These are phyloP conservation scores for Cochlearius cochlearius DNA, from an alignment of 2,113 vertebrate species.

Conservation along the genomic window DNA sequence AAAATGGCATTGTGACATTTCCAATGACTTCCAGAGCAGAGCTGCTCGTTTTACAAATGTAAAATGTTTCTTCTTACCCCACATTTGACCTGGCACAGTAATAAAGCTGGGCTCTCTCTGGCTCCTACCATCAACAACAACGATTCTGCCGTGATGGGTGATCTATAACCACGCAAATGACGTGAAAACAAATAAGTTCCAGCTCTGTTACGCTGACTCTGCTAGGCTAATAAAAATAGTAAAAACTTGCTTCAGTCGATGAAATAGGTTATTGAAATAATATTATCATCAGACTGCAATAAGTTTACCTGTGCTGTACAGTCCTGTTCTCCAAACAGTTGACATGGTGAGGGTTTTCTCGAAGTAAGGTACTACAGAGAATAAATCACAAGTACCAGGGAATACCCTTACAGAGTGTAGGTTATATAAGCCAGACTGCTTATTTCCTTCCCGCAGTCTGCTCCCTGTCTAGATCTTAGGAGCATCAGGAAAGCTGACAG, in stretches of 20 bases:
- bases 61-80: constrained; percentile 26
- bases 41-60: constrained; percentile 36
- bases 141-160: not conserved
- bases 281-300: not conserved
- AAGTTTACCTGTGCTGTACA: not conserved
- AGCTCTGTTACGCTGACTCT: not conserved
- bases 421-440: not conserved
- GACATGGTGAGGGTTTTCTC: not conserved
- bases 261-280: too few relatives aligned
- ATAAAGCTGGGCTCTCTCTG: not conserved
- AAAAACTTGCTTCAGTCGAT: not conserved
- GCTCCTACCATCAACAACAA: not conserved
- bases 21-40: constrained; percentile 24
- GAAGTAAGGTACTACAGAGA: not conserved
- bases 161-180: not conserved
- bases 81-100: constrained; percentile 17
- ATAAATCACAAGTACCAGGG: not conserved
- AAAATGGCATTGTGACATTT: constrained; percentile 17
- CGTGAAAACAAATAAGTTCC: not conserved
- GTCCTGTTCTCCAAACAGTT: not conserved
- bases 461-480: not conserved
- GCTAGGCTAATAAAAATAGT: not conserved
- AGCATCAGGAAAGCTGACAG: not conserved
- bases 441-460: not conserved
- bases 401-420: not conserved